A percentile compares a stretch with the other conserved stretches of the same genome.
These are phyloP conservation scores for Acanthosepion pharaonis DNA, from an alignment of 2,888 invertebrate species.

Conservation along the genomic window DNA sequence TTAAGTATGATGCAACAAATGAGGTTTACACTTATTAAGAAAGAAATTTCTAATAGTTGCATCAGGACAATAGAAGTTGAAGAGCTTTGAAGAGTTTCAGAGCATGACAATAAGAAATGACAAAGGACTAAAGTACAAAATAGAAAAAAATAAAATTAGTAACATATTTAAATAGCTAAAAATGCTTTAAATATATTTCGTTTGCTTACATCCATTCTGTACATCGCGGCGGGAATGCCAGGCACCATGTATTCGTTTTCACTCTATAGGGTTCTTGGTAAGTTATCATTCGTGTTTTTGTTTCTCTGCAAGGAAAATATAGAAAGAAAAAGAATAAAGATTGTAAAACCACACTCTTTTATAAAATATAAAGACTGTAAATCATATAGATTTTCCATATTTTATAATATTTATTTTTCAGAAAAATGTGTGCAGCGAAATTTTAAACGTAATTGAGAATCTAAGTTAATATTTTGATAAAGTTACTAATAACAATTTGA, in stretches of 20 bases:
- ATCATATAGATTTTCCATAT: too few relatives aligned
- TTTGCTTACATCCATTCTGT: slow-evolving; percentile 47
- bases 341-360: background rate
- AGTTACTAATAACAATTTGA: too few relatives aligned
- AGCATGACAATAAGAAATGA: too few relatives aligned
- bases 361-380: background rate
- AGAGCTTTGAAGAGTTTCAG: too few relatives aligned
- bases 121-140: background rate
- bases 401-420: too few relatives aligned
- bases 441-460: too few relatives aligned
- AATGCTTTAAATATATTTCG: background rate
- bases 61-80: too few relatives aligned
- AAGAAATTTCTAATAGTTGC: too few relatives aligned
- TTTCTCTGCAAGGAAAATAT: background rate
- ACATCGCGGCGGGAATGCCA: slow-evolving; percentile 46
- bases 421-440: too few relatives aligned
- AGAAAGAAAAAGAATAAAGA: background rate
- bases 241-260: slow-evolving; percentile 40
- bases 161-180: background rate
- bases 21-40: too few relatives aligned
- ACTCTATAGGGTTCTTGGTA: background rate
- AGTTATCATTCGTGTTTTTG: background rate
- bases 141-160: background rate
- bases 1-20: too few relatives aligned
- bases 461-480: too few relatives aligned